Base-by-base conservation (phyloP, 2,888 invertebrate genomes). In the Drosophila colorata region DNA sequence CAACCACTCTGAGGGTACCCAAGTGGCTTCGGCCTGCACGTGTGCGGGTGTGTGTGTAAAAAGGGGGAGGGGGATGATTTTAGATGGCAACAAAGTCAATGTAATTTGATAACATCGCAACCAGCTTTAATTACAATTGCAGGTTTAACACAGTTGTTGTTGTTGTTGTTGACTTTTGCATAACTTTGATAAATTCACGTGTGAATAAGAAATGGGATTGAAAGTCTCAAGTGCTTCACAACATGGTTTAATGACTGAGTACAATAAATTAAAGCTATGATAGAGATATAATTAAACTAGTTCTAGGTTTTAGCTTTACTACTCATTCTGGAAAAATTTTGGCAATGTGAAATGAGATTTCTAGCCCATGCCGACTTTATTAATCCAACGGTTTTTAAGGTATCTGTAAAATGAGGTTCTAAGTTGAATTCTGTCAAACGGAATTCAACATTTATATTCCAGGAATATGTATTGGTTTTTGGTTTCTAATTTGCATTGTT, bases 61-160 rank as follows among this genome's bases (percentile, higher is more conserved):
- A 35, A 52, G 57, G 51, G 60, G 1, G 46, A 55, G 49, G 65
- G 57, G 57, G 40, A 53, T 48, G 55, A 63, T 5, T 13, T 46
- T 47, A 43, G 61, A 55, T 57, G 52, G 63, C 66, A 58, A 78
- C 70, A 64, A 72, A 86, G 79, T 79, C 61, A 60, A 69, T 74
- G 89, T 88, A 89, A 83, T 76, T 63, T 71, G 81, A 90, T 90
- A 90, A 76, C 74, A 82, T 84, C 74, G 74, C 69, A 75, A 79
- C 80, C 76, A 77, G 71, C 69, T 61, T 85, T 90, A 87, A 90
- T 87, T 88, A 89, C 78, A 89, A 73, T 81, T 77, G 77, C 84
- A 72, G 87, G 83, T 77, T 89, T 83, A 78, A 64, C 58, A 51
- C 63, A 70, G 57, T 74, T 69, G 47, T 25, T 33, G 33, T 28